phyloP scores from a whole-genome alignment of 2,113 vertebrate genomes.

The Delphinapterus leucas region DNA sequence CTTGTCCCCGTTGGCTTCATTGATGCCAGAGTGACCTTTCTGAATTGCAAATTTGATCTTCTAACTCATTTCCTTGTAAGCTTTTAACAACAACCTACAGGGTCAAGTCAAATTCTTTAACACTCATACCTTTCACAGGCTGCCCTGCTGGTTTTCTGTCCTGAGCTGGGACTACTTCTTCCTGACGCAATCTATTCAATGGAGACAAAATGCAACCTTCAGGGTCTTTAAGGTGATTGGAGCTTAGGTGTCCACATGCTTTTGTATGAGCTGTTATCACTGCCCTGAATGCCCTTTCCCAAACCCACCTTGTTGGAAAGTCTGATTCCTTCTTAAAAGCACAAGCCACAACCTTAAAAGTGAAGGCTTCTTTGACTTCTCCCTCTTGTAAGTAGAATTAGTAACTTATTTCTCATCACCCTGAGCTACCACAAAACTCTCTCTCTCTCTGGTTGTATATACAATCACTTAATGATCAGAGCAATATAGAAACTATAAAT shows the following conservation, averaged over 20 bases:
- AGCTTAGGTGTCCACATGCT: not conserved
- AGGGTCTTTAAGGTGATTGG: not conserved
- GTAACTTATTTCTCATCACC: not conserved
- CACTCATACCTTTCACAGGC: not conserved
- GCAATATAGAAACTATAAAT: not conserved
- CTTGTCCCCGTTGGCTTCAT: not conserved
- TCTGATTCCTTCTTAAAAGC: not conserved
- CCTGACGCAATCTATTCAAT: not conserved
- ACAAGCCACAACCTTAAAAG: not conserved
- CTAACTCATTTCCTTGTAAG: not conserved
- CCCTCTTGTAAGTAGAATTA: not conserved
- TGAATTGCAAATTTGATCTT: not conserved
- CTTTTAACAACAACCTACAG: not conserved
- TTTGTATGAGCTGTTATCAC: not conserved
- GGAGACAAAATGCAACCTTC: not conserved
- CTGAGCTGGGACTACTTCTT: not conserved
- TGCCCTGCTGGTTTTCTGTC: not conserved
- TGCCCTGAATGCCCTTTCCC: not conserved
- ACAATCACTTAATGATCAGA: not conserved
- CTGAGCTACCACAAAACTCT: not conserved
- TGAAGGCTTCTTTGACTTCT: not conserved
- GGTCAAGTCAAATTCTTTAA: not conserved
- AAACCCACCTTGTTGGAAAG: not conserved
- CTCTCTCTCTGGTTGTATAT: not conserved
- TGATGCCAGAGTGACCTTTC: not conserved